A percentile compares a stretch with the other conserved stretches of the same genome.
These are phyloP conservation scores for Micrasema longulum DNA, from an alignment of 1,140 invertebrate genomes.

Conservation along the genomic window DNA sequence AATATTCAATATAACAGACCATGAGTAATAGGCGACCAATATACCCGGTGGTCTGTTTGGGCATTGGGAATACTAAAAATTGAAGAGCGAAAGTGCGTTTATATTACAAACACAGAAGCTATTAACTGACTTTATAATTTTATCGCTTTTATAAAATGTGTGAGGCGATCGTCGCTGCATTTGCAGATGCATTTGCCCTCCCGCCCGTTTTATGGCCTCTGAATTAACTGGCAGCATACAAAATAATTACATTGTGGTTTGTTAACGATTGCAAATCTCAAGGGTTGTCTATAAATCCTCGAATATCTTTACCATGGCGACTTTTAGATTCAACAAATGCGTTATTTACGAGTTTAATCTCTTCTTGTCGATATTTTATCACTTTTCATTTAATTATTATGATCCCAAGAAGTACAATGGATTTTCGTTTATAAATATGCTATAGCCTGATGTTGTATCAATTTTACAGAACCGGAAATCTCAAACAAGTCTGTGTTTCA, in stretches of 20 bases:
- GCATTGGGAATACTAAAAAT: slow-evolving; percentile 10
- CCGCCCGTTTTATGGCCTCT: slow-evolving; percentile 29
- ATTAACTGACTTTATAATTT: slow-evolving; percentile 43
- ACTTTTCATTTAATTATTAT: too few species aligned
- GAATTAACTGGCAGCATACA: slow-evolving; percentile 38
- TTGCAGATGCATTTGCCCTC: background rate
- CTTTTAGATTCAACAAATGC: background rate
- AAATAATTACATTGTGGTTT: slow-evolving; percentile 50
- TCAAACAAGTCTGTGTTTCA: too few species aligned
- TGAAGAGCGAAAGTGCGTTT: slow-evolving; percentile 27
- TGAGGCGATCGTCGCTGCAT: slow-evolving; percentile 9
- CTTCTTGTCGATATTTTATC: too few species aligned
- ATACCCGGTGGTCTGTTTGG: too few species aligned
- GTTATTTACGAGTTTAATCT: too few species aligned
- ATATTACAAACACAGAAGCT: slow-evolving; percentile 39
- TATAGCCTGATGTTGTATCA: too few species aligned
- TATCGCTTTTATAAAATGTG: slow-evolving; percentile 46
- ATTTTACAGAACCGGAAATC: too few species aligned
- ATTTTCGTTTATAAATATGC: too few species aligned
- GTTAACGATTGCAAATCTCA: slow-evolving; percentile 45
- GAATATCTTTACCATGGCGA: slow-evolving; percentile 5
- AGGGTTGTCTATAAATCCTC: slow-evolving; percentile 30
- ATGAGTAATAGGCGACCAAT: too few species aligned
- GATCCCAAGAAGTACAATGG: too few species aligned
- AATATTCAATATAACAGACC: too few species aligned